phyloP scores from a whole-genome alignment of 2,113 vertebrate genomes.

The Campylorhamphus procurvoides region DNA sequence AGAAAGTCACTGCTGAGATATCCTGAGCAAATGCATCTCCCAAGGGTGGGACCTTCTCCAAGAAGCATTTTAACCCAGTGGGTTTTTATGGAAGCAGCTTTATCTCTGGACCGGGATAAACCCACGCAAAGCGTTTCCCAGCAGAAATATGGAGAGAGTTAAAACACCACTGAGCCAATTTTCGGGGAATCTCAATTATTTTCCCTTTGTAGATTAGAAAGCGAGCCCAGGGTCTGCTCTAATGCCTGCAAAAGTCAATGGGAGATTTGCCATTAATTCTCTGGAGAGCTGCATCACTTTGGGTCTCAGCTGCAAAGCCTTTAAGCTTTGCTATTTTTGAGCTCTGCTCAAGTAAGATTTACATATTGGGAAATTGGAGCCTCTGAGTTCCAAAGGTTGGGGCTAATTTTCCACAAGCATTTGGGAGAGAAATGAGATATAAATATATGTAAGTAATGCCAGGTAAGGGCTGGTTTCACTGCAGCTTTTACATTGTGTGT shows the following conservation, averaged over 20 bases:
- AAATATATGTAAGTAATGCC: fast-evolving
- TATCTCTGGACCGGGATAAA: neutral
- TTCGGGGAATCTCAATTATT: constrained; percentile 18
- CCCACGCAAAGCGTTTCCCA: neutral
- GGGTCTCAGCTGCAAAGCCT: neutral
- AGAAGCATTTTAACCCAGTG: neutral
- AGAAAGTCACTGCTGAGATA: neutral
- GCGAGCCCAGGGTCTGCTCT: neutral
- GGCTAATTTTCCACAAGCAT: neutral
- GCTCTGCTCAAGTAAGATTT: neutral
- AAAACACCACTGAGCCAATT: neutral
- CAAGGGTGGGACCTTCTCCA: neutral
- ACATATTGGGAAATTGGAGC: neutral
- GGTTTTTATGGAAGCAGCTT: neutral
- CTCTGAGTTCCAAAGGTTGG: neutral
- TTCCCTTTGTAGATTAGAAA: neutral
- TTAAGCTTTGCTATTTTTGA: neutral
- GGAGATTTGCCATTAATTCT: neutral
- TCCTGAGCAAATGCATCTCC: neutral
- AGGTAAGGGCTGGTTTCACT: neutral
- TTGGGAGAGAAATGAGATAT: neutral
- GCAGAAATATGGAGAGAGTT: neutral
- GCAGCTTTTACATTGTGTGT: fast-evolving
- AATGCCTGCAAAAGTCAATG: neutral
- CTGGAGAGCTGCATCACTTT: neutral